phyloP scores from a whole-genome alignment of 1,140 invertebrate species.

The Thaumatotibia leucotreta region DNA sequence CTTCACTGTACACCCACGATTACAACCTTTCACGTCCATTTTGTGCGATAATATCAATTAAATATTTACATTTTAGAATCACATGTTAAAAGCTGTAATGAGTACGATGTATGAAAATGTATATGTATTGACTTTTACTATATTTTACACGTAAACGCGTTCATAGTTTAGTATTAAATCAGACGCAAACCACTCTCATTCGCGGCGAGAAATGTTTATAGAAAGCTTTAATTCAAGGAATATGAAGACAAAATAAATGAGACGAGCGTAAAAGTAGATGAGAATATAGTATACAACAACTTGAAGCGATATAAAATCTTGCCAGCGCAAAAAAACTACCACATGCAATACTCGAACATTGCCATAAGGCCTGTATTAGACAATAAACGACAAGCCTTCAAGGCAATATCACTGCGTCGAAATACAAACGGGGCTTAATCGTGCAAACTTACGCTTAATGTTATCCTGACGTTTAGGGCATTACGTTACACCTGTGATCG shows the following conservation, averaged over 20 bases:
- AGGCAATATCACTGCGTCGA: no score
- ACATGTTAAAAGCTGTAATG: conserved; percentile 42
- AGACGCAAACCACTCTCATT: background rate
- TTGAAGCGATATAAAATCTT: background rate
- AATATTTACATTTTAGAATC: conserved; percentile 64
- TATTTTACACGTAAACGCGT: background rate
- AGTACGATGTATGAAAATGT: conserved; percentile 2
- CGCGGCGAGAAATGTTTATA: background rate
- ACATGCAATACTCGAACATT: no score
- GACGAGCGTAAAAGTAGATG: background rate
- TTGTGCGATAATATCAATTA: conserved; percentile 53
- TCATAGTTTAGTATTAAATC: background rate
- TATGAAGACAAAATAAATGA: conserved; percentile 14
- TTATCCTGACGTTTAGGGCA: no score
- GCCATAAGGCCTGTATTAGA: no score
- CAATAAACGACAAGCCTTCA: no score
- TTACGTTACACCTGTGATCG: no score
- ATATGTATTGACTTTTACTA: background rate
- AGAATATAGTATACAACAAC: conserved; percentile 5
- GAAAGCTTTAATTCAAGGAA: conserved; percentile 7
- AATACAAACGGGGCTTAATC: no score
- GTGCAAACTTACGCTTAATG: no score
- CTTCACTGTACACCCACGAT: conserved; percentile 52
- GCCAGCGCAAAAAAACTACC: background rate
- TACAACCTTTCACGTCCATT: conserved; percentile 59